phyloP scores from a whole-genome alignment of 30 jellyfish, hydroid and myxozoan species.

The Calvadosia cruxmelitensis region DNA sequence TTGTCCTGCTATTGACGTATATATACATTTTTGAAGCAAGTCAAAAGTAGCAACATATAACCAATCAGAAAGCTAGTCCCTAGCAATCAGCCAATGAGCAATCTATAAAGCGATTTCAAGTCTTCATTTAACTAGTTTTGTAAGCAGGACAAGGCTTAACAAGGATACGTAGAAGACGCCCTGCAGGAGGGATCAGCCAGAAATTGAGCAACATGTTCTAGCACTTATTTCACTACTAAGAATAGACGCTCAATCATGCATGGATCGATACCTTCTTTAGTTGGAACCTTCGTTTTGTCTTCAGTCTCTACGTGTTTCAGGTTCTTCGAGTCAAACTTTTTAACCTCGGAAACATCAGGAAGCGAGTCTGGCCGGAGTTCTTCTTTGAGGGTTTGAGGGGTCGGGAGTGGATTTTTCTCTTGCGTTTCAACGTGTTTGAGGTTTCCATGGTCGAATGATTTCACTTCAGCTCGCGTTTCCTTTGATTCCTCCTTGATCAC shows the following conservation, averaged over 20 bases:
- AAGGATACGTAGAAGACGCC: too few relatives aligned
- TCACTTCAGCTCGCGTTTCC: constrained; percentile 80
- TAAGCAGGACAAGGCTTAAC: too few relatives aligned
- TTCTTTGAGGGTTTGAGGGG: constrained; percentile 55
- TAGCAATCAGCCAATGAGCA: too few relatives aligned
- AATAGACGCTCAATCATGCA: constrained; percentile 3
- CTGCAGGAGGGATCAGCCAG: too few relatives aligned
- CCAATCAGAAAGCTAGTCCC: too few relatives aligned
- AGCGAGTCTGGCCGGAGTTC: constrained; percentile 58
- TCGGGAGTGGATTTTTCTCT: constrained; percentile 66
- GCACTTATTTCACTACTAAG: too few relatives aligned
- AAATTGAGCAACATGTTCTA: too few relatives aligned
- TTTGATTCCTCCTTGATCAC: constrained; percentile 67
- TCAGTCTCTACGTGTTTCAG: constrained; percentile 52
- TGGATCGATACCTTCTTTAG: constrained; percentile 47
- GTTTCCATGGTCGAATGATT: constrained; percentile 41
- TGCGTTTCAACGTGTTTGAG: constrained; percentile 66
- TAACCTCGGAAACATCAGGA: constrained; percentile 50
- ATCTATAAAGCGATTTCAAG: too few relatives aligned
- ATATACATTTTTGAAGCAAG: too few relatives aligned
- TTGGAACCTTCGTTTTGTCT: constrained; percentile 51
- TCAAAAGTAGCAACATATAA: too few relatives aligned
- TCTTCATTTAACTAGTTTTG: too few relatives aligned
- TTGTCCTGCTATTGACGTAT: too few relatives aligned
- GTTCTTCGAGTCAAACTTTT: constrained; percentile 21